Evolutionary conservation across 2,113 vertebrate species (phyloP).

Genomic region (Xiphophorus couchianus): DNA sequence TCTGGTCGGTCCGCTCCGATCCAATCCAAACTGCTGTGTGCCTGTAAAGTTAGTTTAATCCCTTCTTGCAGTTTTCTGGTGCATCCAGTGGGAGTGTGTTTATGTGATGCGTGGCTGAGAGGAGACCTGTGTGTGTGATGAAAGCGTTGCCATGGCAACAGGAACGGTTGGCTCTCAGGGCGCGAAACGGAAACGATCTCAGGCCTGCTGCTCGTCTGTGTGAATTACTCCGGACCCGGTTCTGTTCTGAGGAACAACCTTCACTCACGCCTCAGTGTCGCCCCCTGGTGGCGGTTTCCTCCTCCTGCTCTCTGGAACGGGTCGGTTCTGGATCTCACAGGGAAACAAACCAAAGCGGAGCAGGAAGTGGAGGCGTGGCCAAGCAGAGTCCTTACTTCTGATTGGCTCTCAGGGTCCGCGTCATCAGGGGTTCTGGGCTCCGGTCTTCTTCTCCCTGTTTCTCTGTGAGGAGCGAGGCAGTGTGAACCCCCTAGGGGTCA

Average conservation of each 20-base stretch:
- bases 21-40: slow-evolving; percentile 9
- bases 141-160: slow-evolving; percentile 61
- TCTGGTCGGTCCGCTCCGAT: slow-evolving; percentile 34
- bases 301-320: not conserved
- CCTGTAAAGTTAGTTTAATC: slow-evolving; percentile 15
- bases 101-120: slow-evolving; percentile 4
- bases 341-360: slow-evolving; percentile 37
- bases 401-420: slow-evolving; percentile 41
- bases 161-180: slow-evolving; percentile 78
- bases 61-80: slow-evolving; percentile 8
- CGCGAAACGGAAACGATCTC: slow-evolving; percentile 70
- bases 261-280: slow-evolving; percentile 75
- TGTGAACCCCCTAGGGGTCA: no score
- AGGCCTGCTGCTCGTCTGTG: slow-evolving; percentile 68
- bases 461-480: slow-evolving; percentile 96
- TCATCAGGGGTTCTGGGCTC: slow-evolving; percentile 32
- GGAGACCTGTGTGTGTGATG: slow-evolving; percentile 11
- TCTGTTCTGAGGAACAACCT: slow-evolving; percentile 76
- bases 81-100: slow-evolving; percentile 36
- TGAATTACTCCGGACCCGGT: slow-evolving; percentile 79
- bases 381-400: slow-evolving; percentile 5
- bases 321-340: not conserved
- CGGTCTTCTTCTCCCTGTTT: slow-evolving; percentile 89
- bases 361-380: not conserved
- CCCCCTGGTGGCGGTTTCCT: not conserved